Evolutionary conservation across 2,113 vertebrate genomes (phyloP), one percentile per base, ranked within the genome.

Genomic region (Saguinus midas): DNA sequence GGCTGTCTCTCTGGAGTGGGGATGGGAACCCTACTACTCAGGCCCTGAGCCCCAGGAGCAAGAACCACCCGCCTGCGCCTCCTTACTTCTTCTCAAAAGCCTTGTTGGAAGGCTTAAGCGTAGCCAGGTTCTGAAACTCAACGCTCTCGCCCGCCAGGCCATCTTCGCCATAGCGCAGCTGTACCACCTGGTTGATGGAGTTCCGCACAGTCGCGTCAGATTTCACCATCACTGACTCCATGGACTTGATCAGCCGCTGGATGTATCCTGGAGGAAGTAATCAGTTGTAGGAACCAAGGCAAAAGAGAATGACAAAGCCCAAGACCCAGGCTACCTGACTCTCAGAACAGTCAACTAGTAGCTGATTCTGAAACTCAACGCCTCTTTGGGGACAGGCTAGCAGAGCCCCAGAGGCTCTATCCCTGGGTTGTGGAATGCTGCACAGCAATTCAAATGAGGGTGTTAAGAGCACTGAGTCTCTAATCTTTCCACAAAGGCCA

Each of bases 141-240:
- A 99, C 99, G 0, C 99, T 99, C 98, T 99, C 99, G 6, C 99
- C 99, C 0, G 99, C 99, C 98, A 99, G 98, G 13, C 99, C 99
- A 0, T 99, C 99, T 97, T 99, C 99, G 0, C 99, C 99, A 0
- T 99, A 99, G 35, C 99, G 99, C 88, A 99, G 98, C 98, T 99
- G 99, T 0, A 99, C 99, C 98, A 99, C 99, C 98, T 99, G 99
- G 98, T 99, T 99, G 97, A 99, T 99, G 94, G 99, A 99, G 97
- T 99, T 99, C 0, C 99, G 98, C 73, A 99, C 99, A 0, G 99
- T 99, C 7, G 99, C 99, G 0, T 99, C 99, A 0, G 99, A 99
- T 88, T 99, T 99, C 93, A 99, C 99, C 99, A 99, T 99, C 94
- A 99, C 99, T 0, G 99, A 99, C 98, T 99, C 99, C 99, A 99